Evolutionary conservation across 2,888 invertebrate species (phyloP).

Genomic region (Microdon myrmicae): DNA sequence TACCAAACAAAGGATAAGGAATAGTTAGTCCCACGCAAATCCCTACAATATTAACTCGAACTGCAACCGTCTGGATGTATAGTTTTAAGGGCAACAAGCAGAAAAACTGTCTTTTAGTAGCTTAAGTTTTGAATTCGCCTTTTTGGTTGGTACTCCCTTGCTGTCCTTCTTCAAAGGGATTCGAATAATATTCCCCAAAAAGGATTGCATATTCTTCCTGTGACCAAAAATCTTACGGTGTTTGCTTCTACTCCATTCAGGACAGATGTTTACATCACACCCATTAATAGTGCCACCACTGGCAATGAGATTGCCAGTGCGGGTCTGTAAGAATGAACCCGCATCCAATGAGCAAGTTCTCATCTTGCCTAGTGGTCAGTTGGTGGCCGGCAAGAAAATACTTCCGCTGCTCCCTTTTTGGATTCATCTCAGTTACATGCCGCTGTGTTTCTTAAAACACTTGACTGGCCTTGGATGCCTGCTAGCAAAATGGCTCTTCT

Average conservation of each 20-base stretch:
- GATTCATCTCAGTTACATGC: too few species aligned
- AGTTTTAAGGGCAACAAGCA: conserved; percentile 26
- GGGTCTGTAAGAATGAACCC: conserved; percentile 16
- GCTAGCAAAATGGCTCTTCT: too few species aligned
- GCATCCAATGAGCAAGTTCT: conserved; percentile 51
- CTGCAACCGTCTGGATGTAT: conserved; percentile 16
- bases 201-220: conserved; percentile 38
- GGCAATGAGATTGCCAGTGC: neutral
- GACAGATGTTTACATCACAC: conserved; percentile 51
- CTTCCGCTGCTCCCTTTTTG: conserved; percentile 36
- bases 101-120: conserved; percentile 36
- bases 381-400: conserved; percentile 50
- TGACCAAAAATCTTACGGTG: conserved; percentile 21
- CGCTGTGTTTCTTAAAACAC: too few species aligned
- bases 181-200: conserved; percentile 41
- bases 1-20: neutral
- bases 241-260: conserved; percentile 32
- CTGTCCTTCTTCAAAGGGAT: neutral
- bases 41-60: conserved; percentile 37
- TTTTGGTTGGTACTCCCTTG: neutral
- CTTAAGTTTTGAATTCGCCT: conserved; percentile 41
- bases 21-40: too few species aligned
- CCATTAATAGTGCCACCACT: conserved; percentile 19
- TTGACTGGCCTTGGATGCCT: too few species aligned
- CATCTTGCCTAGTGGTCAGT: conserved; percentile 51